A percentile compares a stretch with the other conserved stretches of the same genome.
Conservation (phyloP, 2,888 invertebrate species). For the Tubulanus polymorphus region DNA sequence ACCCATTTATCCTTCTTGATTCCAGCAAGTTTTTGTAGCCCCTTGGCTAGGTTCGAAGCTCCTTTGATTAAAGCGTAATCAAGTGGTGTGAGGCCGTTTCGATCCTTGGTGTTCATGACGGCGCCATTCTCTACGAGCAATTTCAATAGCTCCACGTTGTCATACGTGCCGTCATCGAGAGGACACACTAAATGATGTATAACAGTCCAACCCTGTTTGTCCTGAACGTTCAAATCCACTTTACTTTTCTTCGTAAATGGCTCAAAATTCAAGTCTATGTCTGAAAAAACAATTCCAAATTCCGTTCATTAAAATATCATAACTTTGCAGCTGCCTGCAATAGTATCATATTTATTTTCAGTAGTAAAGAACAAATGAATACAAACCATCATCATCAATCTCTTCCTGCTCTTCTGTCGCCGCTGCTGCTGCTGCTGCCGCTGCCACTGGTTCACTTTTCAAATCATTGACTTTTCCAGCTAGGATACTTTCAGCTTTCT, state of each 20-base stretch:
- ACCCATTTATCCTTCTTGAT: constrained; percentile 26
- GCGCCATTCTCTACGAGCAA: constrained; percentile 45
- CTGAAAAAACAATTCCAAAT: constrained; percentile 7
- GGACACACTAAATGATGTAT: constrained; percentile 51
- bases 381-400: no score
- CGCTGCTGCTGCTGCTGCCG: no score
- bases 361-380: no score
- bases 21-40: constrained; percentile 32
- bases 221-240: constrained; percentile 38
- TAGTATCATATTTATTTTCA: no score
- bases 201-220: constrained; percentile 49
- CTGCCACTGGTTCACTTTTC: no score
- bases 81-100: constrained; percentile 36
- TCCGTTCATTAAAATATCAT: no score
- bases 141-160: constrained; percentile 48
- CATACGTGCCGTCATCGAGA: constrained; percentile 48
- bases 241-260: constrained; percentile 31
- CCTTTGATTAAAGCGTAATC: constrained; percentile 35
- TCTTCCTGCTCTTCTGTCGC: no score
- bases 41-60: constrained; percentile 29
- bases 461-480: no score
- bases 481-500: no score
- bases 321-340: no score
- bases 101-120: constrained; percentile 37
- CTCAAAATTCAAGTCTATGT: constrained; percentile 13